phyloP scores from a whole-genome alignment of 35 echinoderm and acorn worm genomes.

The Lytechinus pictus region DNA sequence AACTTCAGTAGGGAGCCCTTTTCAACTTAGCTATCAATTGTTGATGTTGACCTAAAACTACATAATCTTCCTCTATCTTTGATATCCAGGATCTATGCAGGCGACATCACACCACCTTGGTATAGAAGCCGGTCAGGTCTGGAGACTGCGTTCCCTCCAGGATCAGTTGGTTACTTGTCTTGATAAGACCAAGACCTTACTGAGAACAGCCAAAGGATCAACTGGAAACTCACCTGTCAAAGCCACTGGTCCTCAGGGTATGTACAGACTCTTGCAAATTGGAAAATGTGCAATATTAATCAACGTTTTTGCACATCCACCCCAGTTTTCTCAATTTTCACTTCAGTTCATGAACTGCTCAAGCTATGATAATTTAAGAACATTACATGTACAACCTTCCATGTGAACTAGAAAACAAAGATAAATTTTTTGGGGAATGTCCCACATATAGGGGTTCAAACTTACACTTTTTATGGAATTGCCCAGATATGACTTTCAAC shows the following conservation, averaged over 20 bases:
- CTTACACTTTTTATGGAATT: no score
- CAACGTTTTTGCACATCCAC: no score
- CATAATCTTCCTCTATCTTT: not conserved
- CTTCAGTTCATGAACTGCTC: no score
- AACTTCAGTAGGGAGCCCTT: no score
- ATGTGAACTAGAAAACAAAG: no score
- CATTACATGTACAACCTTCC: no score
- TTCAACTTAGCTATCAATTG: not conserved
- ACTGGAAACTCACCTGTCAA: not conserved
- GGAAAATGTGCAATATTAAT: no score
- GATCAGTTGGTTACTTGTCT: conserved; percentile 80
- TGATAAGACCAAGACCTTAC: conserved; percentile 53
- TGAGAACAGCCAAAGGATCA: not conserved
- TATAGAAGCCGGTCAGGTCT: conserved; percentile 68
- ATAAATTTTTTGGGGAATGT: no score
- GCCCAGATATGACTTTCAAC: no score
- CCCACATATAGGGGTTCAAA: no score
- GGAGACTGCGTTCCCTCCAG: conserved; percentile 71
- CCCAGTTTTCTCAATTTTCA: no score
- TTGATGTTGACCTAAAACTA: not conserved
- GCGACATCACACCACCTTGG: conserved; percentile 52
- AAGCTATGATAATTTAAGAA: no score
- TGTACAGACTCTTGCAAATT: not conserved
- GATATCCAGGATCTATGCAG: conserved; percentile 68
- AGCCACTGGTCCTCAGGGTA: not conserved